Conservation (phyloP, 2,888 invertebrate species). For the Fragum sueziense region DNA sequence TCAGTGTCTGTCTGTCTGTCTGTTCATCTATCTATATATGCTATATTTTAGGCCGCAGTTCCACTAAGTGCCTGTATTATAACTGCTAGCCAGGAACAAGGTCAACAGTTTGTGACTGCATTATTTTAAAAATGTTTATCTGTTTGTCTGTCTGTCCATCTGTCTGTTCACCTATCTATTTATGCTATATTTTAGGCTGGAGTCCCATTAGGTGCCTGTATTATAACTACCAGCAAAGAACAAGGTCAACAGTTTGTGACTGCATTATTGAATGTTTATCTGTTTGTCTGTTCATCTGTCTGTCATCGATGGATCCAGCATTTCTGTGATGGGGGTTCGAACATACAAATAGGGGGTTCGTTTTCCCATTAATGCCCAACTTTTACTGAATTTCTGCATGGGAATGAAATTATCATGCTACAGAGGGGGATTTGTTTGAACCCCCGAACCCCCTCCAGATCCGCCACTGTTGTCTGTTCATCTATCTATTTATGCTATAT, state of each 20-base stretch:
- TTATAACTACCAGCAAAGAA: constrained; percentile 67
- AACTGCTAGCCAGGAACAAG: constrained; percentile 63
- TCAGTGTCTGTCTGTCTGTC: not conserved
- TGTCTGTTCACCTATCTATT: not conserved
- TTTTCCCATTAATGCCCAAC: too few relatives aligned
- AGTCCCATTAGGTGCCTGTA: constrained; percentile 77
- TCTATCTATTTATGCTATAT: not conserved
- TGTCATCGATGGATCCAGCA: too few relatives aligned
- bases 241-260: constrained; percentile 65
- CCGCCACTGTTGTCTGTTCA: too few relatives aligned
- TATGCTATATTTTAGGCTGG: constrained; percentile 68
- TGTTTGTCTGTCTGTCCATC: too few relatives aligned
- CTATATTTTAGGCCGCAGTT: constrained; percentile 72
- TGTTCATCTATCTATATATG: not conserved
- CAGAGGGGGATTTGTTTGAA: too few relatives aligned
- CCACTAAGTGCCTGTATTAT: constrained; percentile 78
- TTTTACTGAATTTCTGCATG: too few relatives aligned
- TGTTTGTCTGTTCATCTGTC: too few relatives aligned
- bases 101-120: constrained; percentile 65
- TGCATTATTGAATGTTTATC: too few relatives aligned
- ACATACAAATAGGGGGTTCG: too few relatives aligned
- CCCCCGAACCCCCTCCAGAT: too few relatives aligned
- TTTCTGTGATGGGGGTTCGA: not conserved
- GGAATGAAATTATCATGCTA: too few relatives aligned
- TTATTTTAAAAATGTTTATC: too few relatives aligned